Evolutionary conservation across 1,140 invertebrate species (phyloP), one percentile per base, ranked within the genome.

Genomic region (Heliconius nattereri): DNA sequence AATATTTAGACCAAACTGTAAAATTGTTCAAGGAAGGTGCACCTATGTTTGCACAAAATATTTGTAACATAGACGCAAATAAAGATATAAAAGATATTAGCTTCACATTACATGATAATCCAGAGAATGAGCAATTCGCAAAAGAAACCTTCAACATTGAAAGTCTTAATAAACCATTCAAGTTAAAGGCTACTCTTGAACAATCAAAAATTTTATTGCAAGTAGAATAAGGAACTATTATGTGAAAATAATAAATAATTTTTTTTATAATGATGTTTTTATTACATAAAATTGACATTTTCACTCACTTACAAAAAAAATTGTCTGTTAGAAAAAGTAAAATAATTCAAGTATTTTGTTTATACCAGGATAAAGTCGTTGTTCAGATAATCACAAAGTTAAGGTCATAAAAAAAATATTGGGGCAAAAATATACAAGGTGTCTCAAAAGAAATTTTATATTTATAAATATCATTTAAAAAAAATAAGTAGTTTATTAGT

Each of bases 1-100:
- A 95, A 82, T 95, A 94, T 81, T 88, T 94, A 75, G 91, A 95
- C 84, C 87, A 93, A 81, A 93, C 93, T 49, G 84, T 94, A 13
- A 89, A 92, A 79, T 81, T 95, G 13, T 95, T 95, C 72, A 92
- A 94, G 81, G 90, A 92, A 83, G 94, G 94, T 20, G 86, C 90
- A 75, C 87, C 94, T 70, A 83, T 89, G 32, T 92, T 88, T 81
- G 81, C 93, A 20, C 94, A 95, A 84, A 90, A 90, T 85, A 79
- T 85, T 71, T 88, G 88, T 78, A 91, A 85, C 84, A 85, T 95
- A 54, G 87, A 91, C 71, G 66, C 88, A 40, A 84, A 78, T 40
- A 83, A 84, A 66, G 89, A 93, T 85, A 76, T 88, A 19, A 94
- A 91, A 80, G 83, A 90, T 83, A 87, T 94, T 35, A 88, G 85